Evolutionary conservation across 2,888 invertebrate genomes (phyloP).

Genomic region (Stegophylla sp.): DNA sequence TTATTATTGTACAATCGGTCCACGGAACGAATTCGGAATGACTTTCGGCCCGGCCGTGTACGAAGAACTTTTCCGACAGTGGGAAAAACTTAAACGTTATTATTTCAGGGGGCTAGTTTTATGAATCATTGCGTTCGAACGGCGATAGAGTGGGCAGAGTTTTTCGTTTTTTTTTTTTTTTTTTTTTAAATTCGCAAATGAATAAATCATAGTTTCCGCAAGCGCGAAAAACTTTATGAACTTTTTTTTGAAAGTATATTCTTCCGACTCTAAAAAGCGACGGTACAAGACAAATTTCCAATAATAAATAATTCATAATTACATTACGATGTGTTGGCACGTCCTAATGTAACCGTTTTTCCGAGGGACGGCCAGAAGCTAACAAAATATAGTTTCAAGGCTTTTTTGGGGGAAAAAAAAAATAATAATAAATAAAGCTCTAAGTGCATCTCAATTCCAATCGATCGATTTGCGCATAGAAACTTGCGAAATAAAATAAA

Average conservation of each 20-base stretch:
- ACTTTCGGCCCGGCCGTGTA: neutral
- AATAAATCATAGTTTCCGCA: constrained; percentile 25
- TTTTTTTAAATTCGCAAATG: neutral
- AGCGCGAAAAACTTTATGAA: neutral
- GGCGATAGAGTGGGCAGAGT: neutral
- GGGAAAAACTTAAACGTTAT: neutral
- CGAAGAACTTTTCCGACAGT: neutral
- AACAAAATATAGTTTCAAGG: neutral
- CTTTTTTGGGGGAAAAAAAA: too few species aligned
- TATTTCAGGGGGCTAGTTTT: neutral
- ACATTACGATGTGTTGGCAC: neutral
- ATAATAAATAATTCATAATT: constrained; percentile 19
- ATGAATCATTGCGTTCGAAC: neutral
- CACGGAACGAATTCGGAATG: neutral
- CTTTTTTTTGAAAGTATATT: constrained; percentile 12
- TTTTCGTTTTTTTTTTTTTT: too few species aligned
- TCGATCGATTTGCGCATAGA: neutral
- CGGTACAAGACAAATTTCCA: neutral
- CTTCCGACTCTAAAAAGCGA: neutral
- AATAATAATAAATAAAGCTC: too few species aligned
- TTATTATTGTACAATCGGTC: too few species aligned
- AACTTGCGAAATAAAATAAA: too few species aligned
- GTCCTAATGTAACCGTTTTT: neutral
- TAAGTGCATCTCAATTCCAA: neutral
- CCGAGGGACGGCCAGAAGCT: neutral